Evolutionary conservation across 1,140 invertebrate genomes (phyloP).

Genomic region (Hirudo medicinalis): DNA sequence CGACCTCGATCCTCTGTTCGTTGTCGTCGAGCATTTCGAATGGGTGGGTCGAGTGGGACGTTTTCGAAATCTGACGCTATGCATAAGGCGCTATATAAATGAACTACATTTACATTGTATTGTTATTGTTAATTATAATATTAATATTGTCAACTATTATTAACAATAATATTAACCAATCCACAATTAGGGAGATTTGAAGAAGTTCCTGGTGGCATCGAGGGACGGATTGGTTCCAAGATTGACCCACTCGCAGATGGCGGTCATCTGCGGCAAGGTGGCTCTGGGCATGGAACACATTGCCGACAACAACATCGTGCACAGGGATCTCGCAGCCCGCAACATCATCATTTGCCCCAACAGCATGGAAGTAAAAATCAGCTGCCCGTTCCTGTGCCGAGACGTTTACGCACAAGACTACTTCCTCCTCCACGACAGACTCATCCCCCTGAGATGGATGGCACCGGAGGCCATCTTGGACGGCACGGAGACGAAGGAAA

Average conservation of each 20-base stretch:
- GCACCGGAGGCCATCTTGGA: constrained; percentile 74
- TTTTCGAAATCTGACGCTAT: background rate
- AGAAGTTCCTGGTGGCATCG: constrained; percentile 78
- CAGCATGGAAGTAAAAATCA: constrained; percentile 66
- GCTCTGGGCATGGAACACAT: constrained; percentile 71
- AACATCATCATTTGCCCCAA: constrained; percentile 72
- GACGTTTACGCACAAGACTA: constrained; percentile 77
- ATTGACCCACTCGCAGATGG: constrained; percentile 55
- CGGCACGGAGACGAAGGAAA: constrained; percentile 46
- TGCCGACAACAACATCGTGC: constrained; percentile 58
- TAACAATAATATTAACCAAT: background rate
- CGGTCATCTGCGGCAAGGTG: constrained; percentile 55
- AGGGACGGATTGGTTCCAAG: constrained; percentile 49
- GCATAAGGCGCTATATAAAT: no score
- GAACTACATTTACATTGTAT: no score
- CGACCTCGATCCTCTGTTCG: constrained; percentile 69
- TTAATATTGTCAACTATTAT: background rate
- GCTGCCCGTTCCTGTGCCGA: constrained; percentile 61
- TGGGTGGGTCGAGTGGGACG: constrained; percentile 52
- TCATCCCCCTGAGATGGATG: constrained; percentile 69
- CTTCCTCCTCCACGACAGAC: constrained; percentile 40
- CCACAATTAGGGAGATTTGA: constrained; percentile 65
- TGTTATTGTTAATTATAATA: constrained; percentile 5
- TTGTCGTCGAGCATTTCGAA: constrained; percentile 79
- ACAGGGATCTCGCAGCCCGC: constrained; percentile 77